Conservation (phyloP, 1,140 invertebrate genomes). For the Marisa cornuarietis region DNA sequence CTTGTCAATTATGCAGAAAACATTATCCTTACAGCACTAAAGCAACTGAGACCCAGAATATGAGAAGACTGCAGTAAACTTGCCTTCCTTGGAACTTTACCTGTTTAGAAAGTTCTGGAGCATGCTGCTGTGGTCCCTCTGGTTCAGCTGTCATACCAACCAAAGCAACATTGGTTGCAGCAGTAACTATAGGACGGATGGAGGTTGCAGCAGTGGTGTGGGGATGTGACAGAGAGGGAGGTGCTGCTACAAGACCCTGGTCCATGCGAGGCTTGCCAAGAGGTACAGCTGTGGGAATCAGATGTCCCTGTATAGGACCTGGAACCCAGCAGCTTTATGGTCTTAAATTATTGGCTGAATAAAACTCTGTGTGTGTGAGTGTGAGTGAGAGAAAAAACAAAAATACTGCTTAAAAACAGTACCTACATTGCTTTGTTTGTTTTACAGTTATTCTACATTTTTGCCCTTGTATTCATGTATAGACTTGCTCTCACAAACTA, state of each 20-base stretch:
- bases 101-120: conserved; percentile 54
- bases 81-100: conserved; percentile 21
- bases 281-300: conserved; percentile 58
- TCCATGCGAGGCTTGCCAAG: conserved; percentile 56
- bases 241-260: conserved; percentile 38
- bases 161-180: conserved; percentile 50
- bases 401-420: background rate
- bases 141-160: conserved; percentile 45
- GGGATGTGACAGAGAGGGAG: background rate
- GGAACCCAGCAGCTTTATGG: conserved; percentile 1
- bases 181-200: conserved; percentile 37
- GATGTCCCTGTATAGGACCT: conserved; percentile 51
- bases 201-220: conserved; percentile 22
- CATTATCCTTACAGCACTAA: too few relatives aligned
- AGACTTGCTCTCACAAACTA: too few relatives aligned
- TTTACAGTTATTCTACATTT: too few relatives aligned
- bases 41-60: too few relatives aligned
- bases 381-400: background rate
- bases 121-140: conserved; percentile 24
- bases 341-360: background rate
- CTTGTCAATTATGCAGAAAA: too few relatives aligned
- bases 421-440: too few relatives aligned
- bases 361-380: background rate
- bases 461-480: too few relatives aligned
- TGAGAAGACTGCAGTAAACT: too few relatives aligned